These are phyloP conservation scores for Cremastinae sp. DNA, from an alignment of 2,888 invertebrate genomes.

Conservation along the genomic window DNA sequence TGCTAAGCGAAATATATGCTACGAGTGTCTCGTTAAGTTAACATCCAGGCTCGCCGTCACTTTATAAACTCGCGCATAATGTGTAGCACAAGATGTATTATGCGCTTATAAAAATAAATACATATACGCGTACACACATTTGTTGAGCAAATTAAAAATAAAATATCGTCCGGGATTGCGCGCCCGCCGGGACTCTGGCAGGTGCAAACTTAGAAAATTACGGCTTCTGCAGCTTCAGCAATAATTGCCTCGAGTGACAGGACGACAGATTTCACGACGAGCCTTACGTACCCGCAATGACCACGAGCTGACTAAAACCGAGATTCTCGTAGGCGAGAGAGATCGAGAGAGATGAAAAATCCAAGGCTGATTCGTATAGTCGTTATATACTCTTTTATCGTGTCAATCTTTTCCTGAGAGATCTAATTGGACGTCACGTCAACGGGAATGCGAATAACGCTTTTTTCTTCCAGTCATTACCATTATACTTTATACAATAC, in stretches of 20 bases:
- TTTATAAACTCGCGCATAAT: background rate
- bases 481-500: background rate
- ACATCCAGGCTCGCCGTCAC: slow-evolving; percentile 18
- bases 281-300: slow-evolving; percentile 27
- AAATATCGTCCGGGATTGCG: slow-evolving; percentile 15
- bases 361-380: slow-evolving; percentile 14
- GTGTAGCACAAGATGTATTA: too few relatives aligned
- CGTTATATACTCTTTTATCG: slow-evolving; percentile 39
- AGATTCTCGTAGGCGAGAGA: slow-evolving; percentile 1
- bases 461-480: background rate
- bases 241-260: slow-evolving; percentile 40
- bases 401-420: slow-evolving; percentile 22
- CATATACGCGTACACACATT: background rate
- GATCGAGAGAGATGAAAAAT: slow-evolving; percentile 1
- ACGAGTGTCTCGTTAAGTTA: slow-evolving; percentile 23
- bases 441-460: slow-evolving; percentile 11
- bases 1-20: slow-evolving; percentile 20
- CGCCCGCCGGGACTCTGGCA: slow-evolving; percentile 29
- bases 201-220: slow-evolving; percentile 46
- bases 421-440: slow-evolving; percentile 26
- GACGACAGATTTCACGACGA: slow-evolving; percentile 35
- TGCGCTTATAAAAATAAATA: background rate
- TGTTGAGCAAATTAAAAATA: slow-evolving; percentile 14
- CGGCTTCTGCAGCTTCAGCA: slow-evolving; percentile 16
- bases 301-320: slow-evolving; percentile 12